These are phyloP conservation scores for Thamnophis elegans DNA, from an alignment of 2,797 vertebrate species.

Conservation along the genomic window DNA sequence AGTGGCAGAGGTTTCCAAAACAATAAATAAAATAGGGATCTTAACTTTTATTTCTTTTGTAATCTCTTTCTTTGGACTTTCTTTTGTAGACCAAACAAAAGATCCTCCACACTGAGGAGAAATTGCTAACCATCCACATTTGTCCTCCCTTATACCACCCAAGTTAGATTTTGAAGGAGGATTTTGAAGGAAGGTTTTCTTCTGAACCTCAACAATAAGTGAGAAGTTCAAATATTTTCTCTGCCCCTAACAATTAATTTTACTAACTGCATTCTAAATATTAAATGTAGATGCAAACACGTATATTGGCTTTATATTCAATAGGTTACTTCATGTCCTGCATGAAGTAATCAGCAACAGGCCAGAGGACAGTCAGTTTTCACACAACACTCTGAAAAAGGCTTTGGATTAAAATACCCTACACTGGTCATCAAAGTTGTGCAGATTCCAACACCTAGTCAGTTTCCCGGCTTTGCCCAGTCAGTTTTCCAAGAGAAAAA, in stretches of 20 bases:
- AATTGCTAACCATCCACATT: background rate
- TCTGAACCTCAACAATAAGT: no score
- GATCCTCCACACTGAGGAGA: background rate
- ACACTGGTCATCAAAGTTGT: background rate
- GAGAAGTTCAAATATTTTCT: background rate
- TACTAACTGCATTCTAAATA: background rate
- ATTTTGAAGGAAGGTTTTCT: background rate
- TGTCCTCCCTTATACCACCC: background rate
- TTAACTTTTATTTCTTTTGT: background rate
- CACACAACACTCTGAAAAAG: background rate
- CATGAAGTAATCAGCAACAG: background rate
- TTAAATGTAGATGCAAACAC: background rate
- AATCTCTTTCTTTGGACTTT: background rate
- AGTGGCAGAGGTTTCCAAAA: background rate
- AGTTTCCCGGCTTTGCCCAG: background rate
- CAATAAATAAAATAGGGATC: background rate
- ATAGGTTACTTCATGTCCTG: background rate
- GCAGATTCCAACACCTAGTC: background rate
- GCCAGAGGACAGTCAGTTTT: background rate
- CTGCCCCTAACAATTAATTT: background rate
- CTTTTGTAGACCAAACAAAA: background rate
- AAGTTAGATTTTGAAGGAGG: background rate
- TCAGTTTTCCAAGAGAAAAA: background rate
- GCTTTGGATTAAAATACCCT: background rate
- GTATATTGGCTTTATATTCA: background rate